Evolutionary conservation across 2,113 vertebrate species (phyloP).

Genomic region (Anarhynchus alexandrinus): DNA sequence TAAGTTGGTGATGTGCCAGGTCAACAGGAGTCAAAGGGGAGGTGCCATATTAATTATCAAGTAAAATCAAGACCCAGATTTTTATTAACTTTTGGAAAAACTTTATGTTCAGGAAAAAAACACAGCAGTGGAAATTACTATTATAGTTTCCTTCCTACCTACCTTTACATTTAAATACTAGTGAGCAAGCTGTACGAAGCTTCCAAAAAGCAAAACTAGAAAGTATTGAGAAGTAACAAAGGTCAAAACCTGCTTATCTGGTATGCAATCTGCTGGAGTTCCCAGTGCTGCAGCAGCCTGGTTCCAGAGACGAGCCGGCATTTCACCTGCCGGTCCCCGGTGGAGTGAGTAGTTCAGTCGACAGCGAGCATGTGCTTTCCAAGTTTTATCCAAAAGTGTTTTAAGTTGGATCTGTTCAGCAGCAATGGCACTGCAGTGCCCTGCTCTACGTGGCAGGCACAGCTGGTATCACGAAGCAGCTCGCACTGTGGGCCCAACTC

Average conservation of each 20-base stretch:
- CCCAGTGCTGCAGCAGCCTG: neutral
- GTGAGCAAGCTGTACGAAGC: neutral
- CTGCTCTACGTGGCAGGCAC: neutral
- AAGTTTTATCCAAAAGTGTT: accelerated
- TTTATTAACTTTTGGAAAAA: neutral
- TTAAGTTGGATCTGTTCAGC: neutral
- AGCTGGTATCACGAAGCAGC: neutral
- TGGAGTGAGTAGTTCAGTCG: too few relatives aligned
- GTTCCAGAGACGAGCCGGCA: neutral
- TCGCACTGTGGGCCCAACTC: neutral
- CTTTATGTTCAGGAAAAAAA: neutral
- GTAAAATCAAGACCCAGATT: neutral
- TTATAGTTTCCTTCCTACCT: neutral
- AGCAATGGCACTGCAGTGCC: too few relatives aligned
- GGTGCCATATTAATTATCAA: neutral
- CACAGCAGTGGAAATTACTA: neutral
- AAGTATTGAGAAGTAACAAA: neutral
- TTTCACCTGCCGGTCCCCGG: too few relatives aligned
- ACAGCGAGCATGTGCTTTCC: accelerated
- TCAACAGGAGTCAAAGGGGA: neutral
- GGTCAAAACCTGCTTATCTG: neutral
- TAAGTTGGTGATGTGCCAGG: neutral
- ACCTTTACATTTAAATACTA: neutral
- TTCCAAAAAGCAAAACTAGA: neutral
- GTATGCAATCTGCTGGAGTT: neutral